phyloP scores from a whole-genome alignment of 2,113 vertebrate genomes.

The Nestor notabilis region DNA sequence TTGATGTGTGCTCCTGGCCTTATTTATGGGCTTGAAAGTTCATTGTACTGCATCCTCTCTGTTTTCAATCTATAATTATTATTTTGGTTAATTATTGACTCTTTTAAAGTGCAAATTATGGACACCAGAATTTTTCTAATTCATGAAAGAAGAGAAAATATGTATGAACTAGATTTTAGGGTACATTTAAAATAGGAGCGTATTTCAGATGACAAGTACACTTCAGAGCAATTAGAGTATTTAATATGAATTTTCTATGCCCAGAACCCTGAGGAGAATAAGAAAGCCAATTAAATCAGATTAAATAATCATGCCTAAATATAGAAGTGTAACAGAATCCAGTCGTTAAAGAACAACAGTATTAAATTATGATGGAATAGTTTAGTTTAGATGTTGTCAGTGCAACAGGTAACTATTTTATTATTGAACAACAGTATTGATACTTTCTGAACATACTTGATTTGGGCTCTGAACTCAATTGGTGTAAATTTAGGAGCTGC shows the following conservation, averaged over 20 bases:
- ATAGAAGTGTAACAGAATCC: conserved; percentile 65
- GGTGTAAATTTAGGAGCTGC: not conserved
- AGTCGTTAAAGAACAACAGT: conserved; percentile 72
- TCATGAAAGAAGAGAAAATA: conserved; percentile 53
- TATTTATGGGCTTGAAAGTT: conserved; percentile 1
- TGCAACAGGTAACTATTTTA: conserved; percentile 49
- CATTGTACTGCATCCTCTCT: not conserved
- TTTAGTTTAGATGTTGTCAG: conserved; percentile 35
- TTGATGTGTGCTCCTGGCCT: conserved; percentile 58
- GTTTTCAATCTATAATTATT: conserved; percentile 48
- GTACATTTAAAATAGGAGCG: conserved; percentile 40
- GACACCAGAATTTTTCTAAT: conserved; percentile 22
- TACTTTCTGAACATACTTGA: not conserved
- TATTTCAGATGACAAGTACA: conserved; percentile 62
- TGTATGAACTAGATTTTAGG: conserved; percentile 61
- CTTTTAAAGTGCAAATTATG: conserved; percentile 71
- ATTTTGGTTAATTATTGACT: conserved; percentile 64
- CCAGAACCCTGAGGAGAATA: conserved; percentile 70
- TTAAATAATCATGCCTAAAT: conserved; percentile 78
- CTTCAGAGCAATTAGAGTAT: conserved; percentile 79
- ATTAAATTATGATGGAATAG: conserved; percentile 59
- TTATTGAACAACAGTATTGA: not conserved
- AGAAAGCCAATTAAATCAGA: conserved; percentile 79
- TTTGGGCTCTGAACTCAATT: not conserved
- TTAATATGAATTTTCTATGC: conserved; percentile 76